Percentiles rank a stretch among this genome's conserved stretches.
These are phyloP conservation scores for Trachelus troglodyta DNA, from an alignment of 2,888 invertebrate species.

Conservation along the genomic window DNA sequence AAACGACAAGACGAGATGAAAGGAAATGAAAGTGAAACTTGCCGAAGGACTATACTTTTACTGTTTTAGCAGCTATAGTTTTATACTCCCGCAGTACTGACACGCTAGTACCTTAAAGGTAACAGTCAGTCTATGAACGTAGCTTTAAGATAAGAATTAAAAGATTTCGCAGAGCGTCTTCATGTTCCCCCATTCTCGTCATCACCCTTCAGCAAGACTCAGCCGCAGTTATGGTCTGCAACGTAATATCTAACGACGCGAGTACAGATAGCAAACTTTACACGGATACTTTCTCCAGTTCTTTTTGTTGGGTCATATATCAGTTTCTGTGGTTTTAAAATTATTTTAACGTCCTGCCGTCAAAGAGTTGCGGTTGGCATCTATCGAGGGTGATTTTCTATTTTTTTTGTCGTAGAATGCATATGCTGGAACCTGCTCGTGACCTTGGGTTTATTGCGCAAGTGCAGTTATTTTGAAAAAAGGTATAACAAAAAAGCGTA, in stretches of 20 bases:
- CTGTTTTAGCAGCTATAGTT: slow-evolving; percentile 10
- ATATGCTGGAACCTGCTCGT: too few species aligned
- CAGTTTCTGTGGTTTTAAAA: slow-evolving; percentile 59
- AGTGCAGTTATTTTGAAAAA: slow-evolving; percentile 13
- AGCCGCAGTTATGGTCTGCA: slow-evolving; percentile 55
- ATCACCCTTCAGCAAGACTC: slow-evolving; percentile 47
- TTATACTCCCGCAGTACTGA: slow-evolving; percentile 27
- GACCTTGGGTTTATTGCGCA: neutral
- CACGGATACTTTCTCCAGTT: slow-evolving; percentile 41
- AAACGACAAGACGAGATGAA: too few species aligned
- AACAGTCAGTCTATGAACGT: slow-evolving; percentile 41
- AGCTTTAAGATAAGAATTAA: slow-evolving; percentile 51
- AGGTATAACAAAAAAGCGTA: slow-evolving; percentile 8
- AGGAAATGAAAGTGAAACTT: too few species aligned
- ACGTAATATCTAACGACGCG: slow-evolving; percentile 34
- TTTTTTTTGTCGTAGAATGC: too few species aligned
- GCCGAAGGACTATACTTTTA: too few species aligned
- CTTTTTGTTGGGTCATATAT: slow-evolving; percentile 47
- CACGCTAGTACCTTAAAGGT: slow-evolving; percentile 33
- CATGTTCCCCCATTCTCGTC: too few species aligned
- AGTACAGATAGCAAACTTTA: slow-evolving; percentile 61
- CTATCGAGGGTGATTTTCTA: too few species aligned
- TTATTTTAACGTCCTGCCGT: slow-evolving; percentile 56
- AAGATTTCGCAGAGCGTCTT: slow-evolving; percentile 33
- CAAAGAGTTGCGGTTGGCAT: slow-evolving; percentile 25